Evolutionary conservation across 1,140 invertebrate species (phyloP), one percentile per base, ranked within the genome.

Genomic region (Drosophila nikananu): DNA sequence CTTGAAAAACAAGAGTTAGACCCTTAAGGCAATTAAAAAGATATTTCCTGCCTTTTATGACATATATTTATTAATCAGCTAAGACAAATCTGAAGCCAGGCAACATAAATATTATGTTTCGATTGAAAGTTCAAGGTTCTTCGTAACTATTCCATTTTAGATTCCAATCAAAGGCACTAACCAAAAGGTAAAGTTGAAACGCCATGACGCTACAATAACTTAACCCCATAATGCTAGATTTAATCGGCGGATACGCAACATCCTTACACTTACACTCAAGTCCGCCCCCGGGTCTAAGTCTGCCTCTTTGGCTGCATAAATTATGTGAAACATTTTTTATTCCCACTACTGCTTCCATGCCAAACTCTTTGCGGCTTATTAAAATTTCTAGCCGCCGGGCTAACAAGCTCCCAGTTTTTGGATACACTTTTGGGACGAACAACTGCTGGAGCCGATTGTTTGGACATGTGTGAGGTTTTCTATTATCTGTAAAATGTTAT

Each of bases 401-500:
- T 46, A 66, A 74, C 57, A 57, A 42, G 58, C 60, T 63, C 23
- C 49, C 27, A 46, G 46, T 25, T 58, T 58, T 39, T 54, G 30
- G 71, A 39, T 39, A 57, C 54, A 25, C 35, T 55, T 75, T 35
- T 27, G 74, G 27, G 25, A 37, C 17, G 23, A 54, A 52, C 35
- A 32, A 44, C 35, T 32, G 27, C n/a, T 37, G 27, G 55, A 77
- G 44, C 54, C 62, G 51, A 54, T 62, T 70, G 42, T 41, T 55
- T 52, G 76, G 65, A 77, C 59, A 78, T 78, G 66, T 79, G 75
- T 80, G 67, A 75, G 84, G 73, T 77, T 87, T 89, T 87, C 81
- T 84, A 89, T 87, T 87, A 87, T 87, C 84, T 84, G 73, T 65
- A 81, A 83, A 89, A 84, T 84, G 77, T 87, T 89, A 89, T 87